These are phyloP conservation scores for Peromyscus leucopus DNA, from an alignment of 2,113 vertebrate species.

Conservation along the genomic window DNA sequence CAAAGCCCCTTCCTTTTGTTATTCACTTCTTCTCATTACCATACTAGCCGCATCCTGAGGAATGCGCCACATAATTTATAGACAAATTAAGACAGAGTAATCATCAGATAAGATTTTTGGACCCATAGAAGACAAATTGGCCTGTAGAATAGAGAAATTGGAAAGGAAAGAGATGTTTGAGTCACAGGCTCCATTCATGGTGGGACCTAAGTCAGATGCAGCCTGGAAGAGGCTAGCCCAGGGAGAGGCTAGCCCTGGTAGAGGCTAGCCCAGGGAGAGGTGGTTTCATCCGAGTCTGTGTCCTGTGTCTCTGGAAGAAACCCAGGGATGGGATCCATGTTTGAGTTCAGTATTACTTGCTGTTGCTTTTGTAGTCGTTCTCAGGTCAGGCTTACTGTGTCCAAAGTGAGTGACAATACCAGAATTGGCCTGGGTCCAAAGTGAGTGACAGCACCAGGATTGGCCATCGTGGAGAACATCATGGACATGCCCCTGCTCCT, in stretches of 20 bases:
- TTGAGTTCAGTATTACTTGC: not conserved
- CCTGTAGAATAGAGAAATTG: not conserved
- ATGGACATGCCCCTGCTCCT: not conserved
- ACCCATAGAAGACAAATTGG: constrained; percentile 10
- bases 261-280: not conserved
- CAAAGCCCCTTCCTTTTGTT: not conserved
- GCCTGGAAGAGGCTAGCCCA: not conserved
- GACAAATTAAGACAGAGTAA: not conserved
- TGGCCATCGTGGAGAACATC: not conserved
- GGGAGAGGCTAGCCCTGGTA: not conserved
- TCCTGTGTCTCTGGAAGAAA: not conserved
- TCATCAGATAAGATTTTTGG: not conserved
- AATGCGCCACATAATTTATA: not conserved
- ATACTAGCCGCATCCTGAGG: not conserved
- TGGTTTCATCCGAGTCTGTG: not conserved
- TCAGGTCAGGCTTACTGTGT: not conserved
- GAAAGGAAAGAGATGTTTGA: constrained; percentile 37
- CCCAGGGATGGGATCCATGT: not conserved
- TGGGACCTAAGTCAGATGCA: not conserved
- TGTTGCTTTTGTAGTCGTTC: not conserved
- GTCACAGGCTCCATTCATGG: not conserved
- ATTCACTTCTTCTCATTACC: constrained; percentile 15
- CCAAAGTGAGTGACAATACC: not conserved
- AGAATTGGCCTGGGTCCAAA: not conserved
- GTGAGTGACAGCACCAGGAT: not conserved